A percentile compares a stretch with the other conserved stretches of the same genome.
Evolutionary conservation across 2,113 vertebrate genomes (phyloP).

Genomic region (Callaeas wilsoni): DNA sequence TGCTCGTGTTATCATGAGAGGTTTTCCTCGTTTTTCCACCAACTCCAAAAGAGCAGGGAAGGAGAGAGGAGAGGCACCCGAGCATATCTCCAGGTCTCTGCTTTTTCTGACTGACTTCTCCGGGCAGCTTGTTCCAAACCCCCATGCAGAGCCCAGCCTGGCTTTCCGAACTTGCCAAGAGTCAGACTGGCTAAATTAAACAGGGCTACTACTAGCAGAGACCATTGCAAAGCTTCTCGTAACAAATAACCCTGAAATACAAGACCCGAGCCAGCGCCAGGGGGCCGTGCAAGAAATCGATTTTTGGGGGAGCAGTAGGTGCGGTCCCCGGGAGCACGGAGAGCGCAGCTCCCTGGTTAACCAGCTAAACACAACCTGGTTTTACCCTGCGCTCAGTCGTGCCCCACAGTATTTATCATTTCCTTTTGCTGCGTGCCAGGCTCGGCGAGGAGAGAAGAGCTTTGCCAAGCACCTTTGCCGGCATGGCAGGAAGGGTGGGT

Average conservation of each 20-base stretch:
- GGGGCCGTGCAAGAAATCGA: not conserved
- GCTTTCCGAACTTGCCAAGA: not conserved
- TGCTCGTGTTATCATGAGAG: not conserved
- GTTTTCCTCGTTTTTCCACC: not conserved
- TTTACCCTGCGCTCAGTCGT: not conserved
- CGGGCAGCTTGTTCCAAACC: not conserved
- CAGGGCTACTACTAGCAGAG: not conserved
- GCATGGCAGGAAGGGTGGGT: not conserved
- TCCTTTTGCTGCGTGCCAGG: not conserved
- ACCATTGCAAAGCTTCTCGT: not conserved
- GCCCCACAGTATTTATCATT: not conserved
- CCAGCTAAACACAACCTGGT: not conserved
- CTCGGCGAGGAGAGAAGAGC: not conserved
- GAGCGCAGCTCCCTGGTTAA: not conserved
- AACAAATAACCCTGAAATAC: not conserved
- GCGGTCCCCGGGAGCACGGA: not conserved
- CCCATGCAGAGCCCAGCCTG: not conserved
- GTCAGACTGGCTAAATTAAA: not conserved
- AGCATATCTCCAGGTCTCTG: not conserved
- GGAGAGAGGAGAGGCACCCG: accelerated
- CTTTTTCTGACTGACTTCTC: not conserved
- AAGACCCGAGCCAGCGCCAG: not conserved
- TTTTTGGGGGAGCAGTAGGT: not conserved
- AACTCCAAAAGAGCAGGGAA: not conserved
- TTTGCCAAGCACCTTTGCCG: not conserved